Evolutionary conservation across 2,797 vertebrate species (phyloP), one percentile per base, ranked within the genome.

Genomic region (Antennarius maculatus): DNA sequence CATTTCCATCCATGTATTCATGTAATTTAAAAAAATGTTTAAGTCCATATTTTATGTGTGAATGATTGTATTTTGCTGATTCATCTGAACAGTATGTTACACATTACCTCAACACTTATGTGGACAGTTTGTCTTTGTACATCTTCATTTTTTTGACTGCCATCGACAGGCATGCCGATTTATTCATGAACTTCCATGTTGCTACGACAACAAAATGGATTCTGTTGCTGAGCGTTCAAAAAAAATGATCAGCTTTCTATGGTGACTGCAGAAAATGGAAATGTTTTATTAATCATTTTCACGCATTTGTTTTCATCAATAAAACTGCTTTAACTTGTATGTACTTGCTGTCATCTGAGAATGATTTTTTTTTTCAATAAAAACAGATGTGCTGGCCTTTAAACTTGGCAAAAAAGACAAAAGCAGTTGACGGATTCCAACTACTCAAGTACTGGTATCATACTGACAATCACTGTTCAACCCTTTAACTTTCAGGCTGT

Each of bases 41-140:
- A 70, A 85, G 81, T 86, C 78, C 69, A 89, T 83, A 74, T 74
- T 87, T 83, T 79, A 76, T 63, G 84, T 91, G 76, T 91, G 82
- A 90, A 90, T 86, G 91, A 92, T 92, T 93, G 92, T 92, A 91
- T 62, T 90, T 79, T 89, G 90, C 82, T 87, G 85, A 57, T 84
- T 78, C 64, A 83, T 92, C 84, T 84, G 82, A 91, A 89, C 82
- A 85, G 88, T 89, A 87, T 88, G 86, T 86, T 88, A 86, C 86
- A 85, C 90, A 90, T 92, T 92, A 93, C 90, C 92, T 93, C 92
- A 91, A 84, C 86, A 89, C 89, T 91, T 90, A 89, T 87, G 81
- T 89, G 86, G 86, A 70, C 66, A 59, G 74, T 86, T 71, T 66
- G 72, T 70, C 80, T 80, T 76, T 72, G 48, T 72, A 52, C 39